Conservation (phyloP, 2,113 vertebrate genomes). For the Cranoglanis bouderius region DNA sequence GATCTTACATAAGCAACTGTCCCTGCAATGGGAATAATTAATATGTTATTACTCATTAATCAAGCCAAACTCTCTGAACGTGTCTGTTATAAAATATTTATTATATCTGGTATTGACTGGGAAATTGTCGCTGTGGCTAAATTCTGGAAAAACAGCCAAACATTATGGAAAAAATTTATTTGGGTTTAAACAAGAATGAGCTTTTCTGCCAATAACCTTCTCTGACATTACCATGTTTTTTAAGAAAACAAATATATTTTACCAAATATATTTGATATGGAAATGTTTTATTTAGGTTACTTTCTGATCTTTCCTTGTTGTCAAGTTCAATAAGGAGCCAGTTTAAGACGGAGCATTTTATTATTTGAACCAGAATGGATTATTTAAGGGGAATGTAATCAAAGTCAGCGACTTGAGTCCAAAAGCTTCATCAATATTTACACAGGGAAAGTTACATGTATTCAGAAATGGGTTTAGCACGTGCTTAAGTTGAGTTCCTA, state of each 20-base stretch:
- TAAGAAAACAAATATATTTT: neutral
- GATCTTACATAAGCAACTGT: slow-evolving; percentile 1
- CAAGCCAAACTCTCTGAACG: slow-evolving; percentile 29
- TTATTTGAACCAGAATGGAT: neutral
- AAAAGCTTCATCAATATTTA: neutral
- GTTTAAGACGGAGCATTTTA: neutral
- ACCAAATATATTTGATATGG: neutral
- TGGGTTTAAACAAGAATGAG: neutral
- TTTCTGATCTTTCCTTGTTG: neutral
- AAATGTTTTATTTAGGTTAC: neutral
- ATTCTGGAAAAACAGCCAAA: neutral
- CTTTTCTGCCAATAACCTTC: neutral
- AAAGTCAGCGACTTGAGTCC: neutral
- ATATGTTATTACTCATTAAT: slow-evolving; percentile 35
- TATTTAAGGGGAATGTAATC: neutral
- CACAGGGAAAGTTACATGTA: neutral
- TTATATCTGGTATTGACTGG: neutral
- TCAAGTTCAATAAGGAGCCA: neutral
- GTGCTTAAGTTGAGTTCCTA: neutral
- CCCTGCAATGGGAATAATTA: neutral
- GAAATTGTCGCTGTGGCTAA: neutral
- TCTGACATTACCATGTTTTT: neutral
- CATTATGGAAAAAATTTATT: neutral
- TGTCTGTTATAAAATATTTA: slow-evolving; percentile 24
- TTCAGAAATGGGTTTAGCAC: neutral